These are phyloP conservation scores for Azorinus chamasolen DNA, from an alignment of 2,888 invertebrate species.

Conservation along the genomic window DNA sequence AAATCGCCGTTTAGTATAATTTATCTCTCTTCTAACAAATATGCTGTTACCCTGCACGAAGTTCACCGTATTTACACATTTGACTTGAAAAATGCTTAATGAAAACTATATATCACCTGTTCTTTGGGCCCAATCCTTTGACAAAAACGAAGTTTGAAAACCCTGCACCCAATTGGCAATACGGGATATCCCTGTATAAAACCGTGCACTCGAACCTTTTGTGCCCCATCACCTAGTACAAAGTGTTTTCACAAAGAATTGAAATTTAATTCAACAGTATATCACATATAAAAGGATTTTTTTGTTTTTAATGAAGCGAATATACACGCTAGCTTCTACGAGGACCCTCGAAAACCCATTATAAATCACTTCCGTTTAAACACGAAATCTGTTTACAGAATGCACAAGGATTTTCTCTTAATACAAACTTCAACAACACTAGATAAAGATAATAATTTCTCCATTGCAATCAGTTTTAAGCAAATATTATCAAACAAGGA, in stretches of 20 bases:
- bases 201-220: no score
- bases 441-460: constrained; percentile 1
- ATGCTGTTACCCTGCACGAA: no score
- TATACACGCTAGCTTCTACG: constrained; percentile 29
- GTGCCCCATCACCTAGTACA: no score
- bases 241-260: constrained; percentile 30
- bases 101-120: constrained; percentile 32
- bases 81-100: constrained; percentile 34
- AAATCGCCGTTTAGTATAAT: no score
- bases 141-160: no score
- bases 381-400: background rate
- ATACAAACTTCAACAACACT: background rate
- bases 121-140: background rate
- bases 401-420: background rate
- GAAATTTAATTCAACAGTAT: constrained; percentile 55
- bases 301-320: constrained; percentile 42
- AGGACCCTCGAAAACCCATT: background rate
- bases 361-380: background rate
- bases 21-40: no score
- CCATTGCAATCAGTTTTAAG: background rate
- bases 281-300: constrained; percentile 34
- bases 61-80: background rate
- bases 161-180: no score
- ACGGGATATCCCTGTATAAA: no score
- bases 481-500: no score